Percentiles rank a stretch among this genome's conserved stretches.
phyloP scores from a whole-genome alignment of 2,888 invertebrate genomes.

The Fragum sueziense region DNA sequence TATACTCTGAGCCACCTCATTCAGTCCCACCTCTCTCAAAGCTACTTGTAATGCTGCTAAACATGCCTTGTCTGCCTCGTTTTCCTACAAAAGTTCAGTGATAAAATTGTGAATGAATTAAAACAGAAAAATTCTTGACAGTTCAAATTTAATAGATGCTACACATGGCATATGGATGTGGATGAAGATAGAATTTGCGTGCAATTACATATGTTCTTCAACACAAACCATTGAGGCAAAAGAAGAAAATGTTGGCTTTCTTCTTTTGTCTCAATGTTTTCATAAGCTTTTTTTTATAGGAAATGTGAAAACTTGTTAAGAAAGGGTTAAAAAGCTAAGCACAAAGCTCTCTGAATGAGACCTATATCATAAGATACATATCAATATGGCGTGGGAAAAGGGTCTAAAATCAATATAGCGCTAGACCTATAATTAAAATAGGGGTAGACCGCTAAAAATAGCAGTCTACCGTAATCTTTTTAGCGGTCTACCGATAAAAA shows the following conservation, averaged over 20 bases:
- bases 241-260: neutral
- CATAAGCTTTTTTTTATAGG: neutral
- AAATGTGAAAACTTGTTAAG: neutral
- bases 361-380: too few species aligned
- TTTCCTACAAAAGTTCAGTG: conserved; percentile 71
- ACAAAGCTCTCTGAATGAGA: too few species aligned
- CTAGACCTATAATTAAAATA: too few species aligned
- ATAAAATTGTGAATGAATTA: neutral
- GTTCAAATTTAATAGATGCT: neutral
- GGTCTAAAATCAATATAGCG: too few species aligned
- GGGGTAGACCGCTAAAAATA: too few species aligned
- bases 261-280: neutral
- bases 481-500: too few species aligned
- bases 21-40: conserved; percentile 76
- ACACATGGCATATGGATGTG: neutral
- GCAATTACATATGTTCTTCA: too few species aligned
- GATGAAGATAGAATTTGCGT: neutral
- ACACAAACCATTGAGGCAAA: neutral
- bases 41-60: conserved; percentile 69
- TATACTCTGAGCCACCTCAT: conserved; percentile 63
- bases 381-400: too few species aligned
- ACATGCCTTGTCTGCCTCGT: conserved; percentile 76
- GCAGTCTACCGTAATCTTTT: too few species aligned
- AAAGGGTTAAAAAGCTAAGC: too few species aligned
- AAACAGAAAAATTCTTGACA: neutral